Conservation (phyloP, 2,797 vertebrate genomes). For the Tauraco hartlaubi region DNA sequence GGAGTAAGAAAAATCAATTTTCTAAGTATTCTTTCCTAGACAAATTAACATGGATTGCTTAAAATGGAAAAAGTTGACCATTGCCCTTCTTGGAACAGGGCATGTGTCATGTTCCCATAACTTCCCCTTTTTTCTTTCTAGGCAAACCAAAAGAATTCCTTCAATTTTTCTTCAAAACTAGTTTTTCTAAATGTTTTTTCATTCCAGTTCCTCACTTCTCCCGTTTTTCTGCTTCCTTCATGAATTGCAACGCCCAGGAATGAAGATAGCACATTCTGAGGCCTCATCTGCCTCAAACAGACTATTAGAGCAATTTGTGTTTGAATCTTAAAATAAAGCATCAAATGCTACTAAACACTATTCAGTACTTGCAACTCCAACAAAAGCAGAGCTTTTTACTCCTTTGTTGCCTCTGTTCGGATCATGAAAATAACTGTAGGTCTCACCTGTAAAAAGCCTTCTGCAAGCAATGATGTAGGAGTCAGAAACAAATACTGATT, state of each 20-base stretch:
- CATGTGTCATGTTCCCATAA: background rate
- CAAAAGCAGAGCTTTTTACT: background rate
- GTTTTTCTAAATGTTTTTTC: background rate
- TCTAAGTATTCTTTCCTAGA: background rate
- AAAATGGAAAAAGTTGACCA: conserved; percentile 18
- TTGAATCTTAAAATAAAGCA: background rate
- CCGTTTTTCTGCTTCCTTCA: background rate
- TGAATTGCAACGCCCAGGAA: background rate
- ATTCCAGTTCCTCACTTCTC: background rate
- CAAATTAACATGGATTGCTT: conserved; percentile 4
- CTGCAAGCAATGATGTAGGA: background rate
- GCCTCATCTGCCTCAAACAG: background rate
- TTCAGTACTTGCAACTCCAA: background rate
- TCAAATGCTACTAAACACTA: background rate
- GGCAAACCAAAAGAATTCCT: background rate
- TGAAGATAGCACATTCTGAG: background rate
- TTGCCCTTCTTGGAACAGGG: background rate
- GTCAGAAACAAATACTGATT: background rate
- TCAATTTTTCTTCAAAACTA: background rate
- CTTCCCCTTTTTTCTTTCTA: background rate
- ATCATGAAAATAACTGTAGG: background rate
- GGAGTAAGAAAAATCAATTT: conserved; percentile 8
- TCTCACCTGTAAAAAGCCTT: background rate
- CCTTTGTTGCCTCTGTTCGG: background rate
- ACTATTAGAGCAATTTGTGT: background rate